These are phyloP conservation scores for Caenorhabditis remanei DNA, from an alignment of 1,140 invertebrate genomes.

Conservation along the genomic window DNA sequence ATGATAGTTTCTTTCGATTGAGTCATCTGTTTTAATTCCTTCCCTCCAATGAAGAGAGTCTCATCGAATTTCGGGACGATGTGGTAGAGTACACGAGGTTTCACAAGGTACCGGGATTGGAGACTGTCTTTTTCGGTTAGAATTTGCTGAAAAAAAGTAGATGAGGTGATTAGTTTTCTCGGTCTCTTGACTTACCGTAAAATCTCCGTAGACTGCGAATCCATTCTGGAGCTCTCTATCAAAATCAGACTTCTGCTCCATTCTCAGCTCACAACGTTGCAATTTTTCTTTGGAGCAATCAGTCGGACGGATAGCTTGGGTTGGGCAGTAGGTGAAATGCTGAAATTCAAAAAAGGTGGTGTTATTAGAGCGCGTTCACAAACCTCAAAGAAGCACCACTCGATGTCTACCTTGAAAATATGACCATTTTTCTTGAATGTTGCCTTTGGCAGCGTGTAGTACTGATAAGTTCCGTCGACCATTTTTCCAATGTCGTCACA, in stretches of 20 bases:
- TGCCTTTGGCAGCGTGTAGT: neutral
- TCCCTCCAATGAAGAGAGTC: neutral
- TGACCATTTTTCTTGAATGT: neutral
- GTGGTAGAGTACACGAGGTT: neutral
- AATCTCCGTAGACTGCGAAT: conserved; percentile 22
- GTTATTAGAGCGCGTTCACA: neutral
- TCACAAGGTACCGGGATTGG: neutral
- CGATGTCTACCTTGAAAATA: neutral
- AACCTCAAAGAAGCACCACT: neutral
- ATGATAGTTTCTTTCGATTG: neutral
- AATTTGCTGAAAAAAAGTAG: neutral
- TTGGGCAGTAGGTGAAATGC: neutral
- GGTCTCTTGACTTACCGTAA: neutral
- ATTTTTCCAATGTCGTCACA: conserved; percentile 44
- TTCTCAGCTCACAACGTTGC: neutral
- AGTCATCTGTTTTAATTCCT: neutral
- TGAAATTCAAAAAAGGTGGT: neutral
- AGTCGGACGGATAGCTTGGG: neutral
- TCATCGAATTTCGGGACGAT: neutral
- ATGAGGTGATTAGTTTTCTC: too few species aligned
- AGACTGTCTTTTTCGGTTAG: neutral
- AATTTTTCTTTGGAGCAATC: neutral
- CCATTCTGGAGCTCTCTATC: neutral
- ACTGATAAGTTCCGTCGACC: neutral
- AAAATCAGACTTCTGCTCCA: neutral